These are phyloP conservation scores for Myotis brandtii DNA, from an alignment of 2,113 vertebrate species.

Conservation along the genomic window DNA sequence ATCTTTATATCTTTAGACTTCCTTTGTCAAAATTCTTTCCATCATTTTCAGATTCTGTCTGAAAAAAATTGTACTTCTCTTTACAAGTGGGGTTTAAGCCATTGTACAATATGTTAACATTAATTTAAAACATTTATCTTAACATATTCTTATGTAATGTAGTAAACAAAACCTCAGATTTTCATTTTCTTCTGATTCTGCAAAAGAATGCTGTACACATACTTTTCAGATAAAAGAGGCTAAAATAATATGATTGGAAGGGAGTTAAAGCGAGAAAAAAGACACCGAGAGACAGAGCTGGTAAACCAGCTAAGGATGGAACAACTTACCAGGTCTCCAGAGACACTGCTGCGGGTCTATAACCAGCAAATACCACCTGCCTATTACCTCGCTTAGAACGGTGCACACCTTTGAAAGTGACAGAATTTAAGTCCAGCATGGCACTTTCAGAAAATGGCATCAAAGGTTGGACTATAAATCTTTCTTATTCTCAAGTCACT, in stretches of 20 bases:
- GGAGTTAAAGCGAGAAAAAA: background rate
- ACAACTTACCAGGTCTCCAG: background rate
- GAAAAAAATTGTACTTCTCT: slow-evolving; percentile 1
- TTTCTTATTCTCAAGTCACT: slow-evolving; percentile 66
- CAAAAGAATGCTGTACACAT: background rate
- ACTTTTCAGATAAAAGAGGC: slow-evolving; percentile 37
- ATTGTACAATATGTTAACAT: background rate
- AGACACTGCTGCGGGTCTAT: background rate
- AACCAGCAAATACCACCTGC: slow-evolving; percentile 56
- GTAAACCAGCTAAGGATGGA: background rate
- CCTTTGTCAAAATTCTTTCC: slow-evolving; percentile 46
- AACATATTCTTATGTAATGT: background rate
- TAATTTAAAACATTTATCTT: slow-evolving; percentile 16
- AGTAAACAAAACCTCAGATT: slow-evolving; percentile 33
- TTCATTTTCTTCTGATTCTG: slow-evolving; percentile 39
- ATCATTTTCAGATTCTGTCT: slow-evolving; percentile 47
- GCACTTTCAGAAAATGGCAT: slow-evolving; percentile 69
- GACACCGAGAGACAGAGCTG: background rate
- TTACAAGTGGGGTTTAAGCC: background rate
- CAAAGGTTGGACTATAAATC: slow-evolving; percentile 72
- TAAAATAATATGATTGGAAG: background rate
- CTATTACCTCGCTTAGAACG: slow-evolving; percentile 14
- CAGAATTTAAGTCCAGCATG: slow-evolving; percentile 67
- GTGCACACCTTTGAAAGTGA: slow-evolving; percentile 36
- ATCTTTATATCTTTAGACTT: background rate